These are phyloP conservation scores for Grapholita molesta DNA, from an alignment of 1,140 invertebrate genomes.

Conservation along the genomic window DNA sequence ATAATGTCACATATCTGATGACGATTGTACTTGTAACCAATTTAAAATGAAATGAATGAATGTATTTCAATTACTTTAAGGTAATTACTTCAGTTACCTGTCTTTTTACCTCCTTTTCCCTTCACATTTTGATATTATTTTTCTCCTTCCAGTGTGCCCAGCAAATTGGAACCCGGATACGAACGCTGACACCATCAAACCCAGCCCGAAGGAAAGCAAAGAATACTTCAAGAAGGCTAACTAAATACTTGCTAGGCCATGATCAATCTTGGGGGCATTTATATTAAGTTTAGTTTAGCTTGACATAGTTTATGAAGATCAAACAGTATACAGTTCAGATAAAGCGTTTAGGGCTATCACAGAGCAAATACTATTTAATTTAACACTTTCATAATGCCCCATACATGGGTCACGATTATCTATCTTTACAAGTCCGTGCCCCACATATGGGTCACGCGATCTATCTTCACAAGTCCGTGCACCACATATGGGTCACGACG, in stretches of 20 bases:
- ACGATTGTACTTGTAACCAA: too few species aligned
- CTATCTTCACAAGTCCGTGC: too few species aligned
- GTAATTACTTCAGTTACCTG: too few species aligned
- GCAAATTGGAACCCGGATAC: slow-evolving; percentile 90
- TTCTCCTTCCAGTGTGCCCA: slow-evolving; percentile 84
- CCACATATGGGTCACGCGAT: too few species aligned
- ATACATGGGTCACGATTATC: too few species aligned
- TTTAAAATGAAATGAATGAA: too few species aligned
- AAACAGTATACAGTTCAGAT: not conserved
- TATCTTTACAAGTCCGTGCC: too few species aligned
- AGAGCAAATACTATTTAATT: too few species aligned
- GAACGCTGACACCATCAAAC: slow-evolving; percentile 89
- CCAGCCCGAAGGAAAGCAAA: slow-evolving; percentile 88
- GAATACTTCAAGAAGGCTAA: slow-evolving; percentile 85
- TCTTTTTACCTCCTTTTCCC: not conserved
- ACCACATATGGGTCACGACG: too few species aligned
- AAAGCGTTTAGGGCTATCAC: not conserved
- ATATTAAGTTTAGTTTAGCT: not conserved
- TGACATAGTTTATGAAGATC: not conserved
- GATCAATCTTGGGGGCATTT: not conserved
- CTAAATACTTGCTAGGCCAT: slow-evolving; percentile 24
- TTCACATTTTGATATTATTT: slow-evolving; percentile 20
- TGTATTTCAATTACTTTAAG: too few species aligned
- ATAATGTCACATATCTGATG: too few species aligned
- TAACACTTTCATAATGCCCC: too few species aligned